These are phyloP conservation scores for Caranx ignobilis DNA, from an alignment of 2,113 vertebrate species.

Conservation along the genomic window DNA sequence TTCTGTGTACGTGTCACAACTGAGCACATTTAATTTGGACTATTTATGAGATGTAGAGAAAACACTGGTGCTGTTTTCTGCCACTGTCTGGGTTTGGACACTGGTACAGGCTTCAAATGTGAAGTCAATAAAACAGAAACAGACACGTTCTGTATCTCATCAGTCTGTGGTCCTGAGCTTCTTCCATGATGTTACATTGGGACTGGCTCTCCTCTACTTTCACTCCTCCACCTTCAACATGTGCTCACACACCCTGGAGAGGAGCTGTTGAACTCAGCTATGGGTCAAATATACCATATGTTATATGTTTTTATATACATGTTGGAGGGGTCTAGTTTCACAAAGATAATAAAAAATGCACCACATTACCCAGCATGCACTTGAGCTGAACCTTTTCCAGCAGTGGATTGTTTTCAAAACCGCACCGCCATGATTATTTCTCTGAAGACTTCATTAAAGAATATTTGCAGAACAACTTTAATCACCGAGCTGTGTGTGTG, in stretches of 20 bases:
- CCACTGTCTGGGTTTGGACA: no score
- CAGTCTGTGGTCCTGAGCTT: no score
- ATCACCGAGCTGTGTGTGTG: slow-evolving; percentile 6
- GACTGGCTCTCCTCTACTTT: not conserved
- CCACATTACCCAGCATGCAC: not conserved
- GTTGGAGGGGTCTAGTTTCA: not conserved
- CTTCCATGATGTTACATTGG: no score
- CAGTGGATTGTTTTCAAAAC: not conserved
- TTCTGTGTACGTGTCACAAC: no score
- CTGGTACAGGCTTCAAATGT: no score
- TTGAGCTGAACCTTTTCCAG: not conserved
- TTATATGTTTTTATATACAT: not conserved
- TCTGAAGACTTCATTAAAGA: slow-evolving; percentile 55
- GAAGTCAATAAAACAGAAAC: no score
- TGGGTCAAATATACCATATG: not conserved
- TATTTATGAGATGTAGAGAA: no score
- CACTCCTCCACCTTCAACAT: not conserved
- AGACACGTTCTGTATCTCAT: no score
- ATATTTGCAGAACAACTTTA: slow-evolving; percentile 23
- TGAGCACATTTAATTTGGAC: no score
- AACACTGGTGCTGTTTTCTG: no score
- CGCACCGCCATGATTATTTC: slow-evolving; percentile 1
- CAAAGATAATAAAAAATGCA: slow-evolving; percentile 8
- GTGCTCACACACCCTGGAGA: not conserved
- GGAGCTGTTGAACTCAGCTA: not conserved